These are phyloP conservation scores for Gorsachius goisagi DNA, from an alignment of 2,113 vertebrate species.

Conservation along the genomic window DNA sequence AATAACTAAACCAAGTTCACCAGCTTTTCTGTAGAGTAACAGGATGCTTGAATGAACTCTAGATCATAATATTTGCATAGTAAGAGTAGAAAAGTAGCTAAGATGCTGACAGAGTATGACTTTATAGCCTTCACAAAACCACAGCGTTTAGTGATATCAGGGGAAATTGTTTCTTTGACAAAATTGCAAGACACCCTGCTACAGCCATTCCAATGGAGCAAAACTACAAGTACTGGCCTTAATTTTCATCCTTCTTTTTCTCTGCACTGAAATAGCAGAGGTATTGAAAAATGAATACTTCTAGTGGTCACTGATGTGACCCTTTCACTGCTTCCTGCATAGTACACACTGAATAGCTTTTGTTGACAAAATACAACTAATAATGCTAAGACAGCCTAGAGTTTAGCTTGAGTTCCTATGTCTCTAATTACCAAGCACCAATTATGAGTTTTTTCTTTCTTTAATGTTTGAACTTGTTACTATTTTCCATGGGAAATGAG, in stretches of 20 bases:
- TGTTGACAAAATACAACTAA: slow-evolving; percentile 41
- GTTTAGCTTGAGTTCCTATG: not conserved
- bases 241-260: not conserved
- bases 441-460: not conserved
- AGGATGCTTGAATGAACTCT: not conserved
- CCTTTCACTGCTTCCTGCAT: not conserved
- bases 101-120: not conserved
- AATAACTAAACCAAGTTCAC: not conserved
- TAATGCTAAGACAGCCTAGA: not conserved
- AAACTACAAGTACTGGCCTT: not conserved
- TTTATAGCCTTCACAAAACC: not conserved
- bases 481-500: not conserved
- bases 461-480: not conserved
- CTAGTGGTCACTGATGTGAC: not conserved
- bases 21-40: not conserved
- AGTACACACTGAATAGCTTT: not conserved
- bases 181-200: not conserved
- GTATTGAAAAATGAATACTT: not conserved
- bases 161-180: not conserved
- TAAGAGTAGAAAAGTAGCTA: not conserved
- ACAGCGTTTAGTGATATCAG: not conserved
- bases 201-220: not conserved
- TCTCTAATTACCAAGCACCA: not conserved
- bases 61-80: not conserved
- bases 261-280: not conserved